phyloP scores from a whole-genome alignment of 2,888 invertebrate genomes.

The Blastobasis lacticolella region DNA sequence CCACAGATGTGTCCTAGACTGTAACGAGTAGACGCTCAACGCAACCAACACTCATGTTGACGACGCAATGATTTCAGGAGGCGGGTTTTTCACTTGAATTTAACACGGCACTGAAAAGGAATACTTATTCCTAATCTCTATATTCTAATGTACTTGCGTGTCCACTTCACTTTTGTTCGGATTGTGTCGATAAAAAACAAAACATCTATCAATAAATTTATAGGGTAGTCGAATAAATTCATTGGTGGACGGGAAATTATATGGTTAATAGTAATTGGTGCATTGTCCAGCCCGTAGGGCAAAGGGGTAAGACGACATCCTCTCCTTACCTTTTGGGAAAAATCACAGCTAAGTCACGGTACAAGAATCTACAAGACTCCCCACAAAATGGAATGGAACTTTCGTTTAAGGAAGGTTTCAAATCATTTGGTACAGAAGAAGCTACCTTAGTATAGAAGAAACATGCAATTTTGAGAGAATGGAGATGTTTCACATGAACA shows the following conservation, averaged over 20 bases:
- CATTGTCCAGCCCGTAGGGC: too few relatives aligned
- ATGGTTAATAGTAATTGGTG: constrained; percentile 1
- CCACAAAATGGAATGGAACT: too few relatives aligned
- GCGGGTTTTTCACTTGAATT: too few relatives aligned
- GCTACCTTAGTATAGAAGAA: too few relatives aligned
- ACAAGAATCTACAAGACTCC: background rate
- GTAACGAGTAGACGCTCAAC: too few relatives aligned
- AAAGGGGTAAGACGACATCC: constrained; percentile 21
- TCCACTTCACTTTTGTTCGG: constrained; percentile 12
- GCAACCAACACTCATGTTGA: too few relatives aligned
- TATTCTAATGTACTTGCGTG: constrained; percentile 15
- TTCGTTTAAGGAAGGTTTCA: too few relatives aligned
- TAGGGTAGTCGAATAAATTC: constrained; percentile 15
- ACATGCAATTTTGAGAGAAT: too few relatives aligned
- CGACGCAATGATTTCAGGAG: too few relatives aligned
- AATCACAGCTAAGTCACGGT: constrained; percentile 30
- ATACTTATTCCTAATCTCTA: constrained; percentile 18
- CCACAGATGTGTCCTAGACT: too few relatives aligned
- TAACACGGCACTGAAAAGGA: background rate
- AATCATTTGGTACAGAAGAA: too few relatives aligned
- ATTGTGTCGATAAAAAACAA: constrained; percentile 12
- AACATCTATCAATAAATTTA: constrained; percentile 18
- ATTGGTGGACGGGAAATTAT: constrained; percentile 18
- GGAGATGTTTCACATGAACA: too few relatives aligned
- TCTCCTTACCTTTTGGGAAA: constrained; percentile 51